Conservation (phyloP, 2,888 invertebrate genomes). For the Platycnemis pennipes region DNA sequence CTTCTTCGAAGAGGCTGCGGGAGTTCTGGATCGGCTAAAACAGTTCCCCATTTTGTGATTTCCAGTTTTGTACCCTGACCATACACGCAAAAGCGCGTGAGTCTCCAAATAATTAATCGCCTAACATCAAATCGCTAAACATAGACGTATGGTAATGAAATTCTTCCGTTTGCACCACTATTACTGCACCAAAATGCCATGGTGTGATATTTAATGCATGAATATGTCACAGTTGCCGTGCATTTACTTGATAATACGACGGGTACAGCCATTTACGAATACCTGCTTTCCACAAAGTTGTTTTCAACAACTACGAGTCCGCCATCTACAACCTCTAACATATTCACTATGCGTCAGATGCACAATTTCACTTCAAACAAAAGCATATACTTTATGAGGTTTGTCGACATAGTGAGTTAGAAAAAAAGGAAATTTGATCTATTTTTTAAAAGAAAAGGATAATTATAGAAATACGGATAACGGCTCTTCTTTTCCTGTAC, state of each 20-base stretch:
- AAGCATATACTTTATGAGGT: background rate
- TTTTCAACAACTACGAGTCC: constrained; percentile 51
- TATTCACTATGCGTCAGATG: constrained; percentile 54
- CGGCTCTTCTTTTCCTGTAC: background rate
- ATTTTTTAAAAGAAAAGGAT: background rate
- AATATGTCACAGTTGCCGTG: constrained; percentile 50
- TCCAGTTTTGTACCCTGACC: background rate
- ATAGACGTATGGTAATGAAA: constrained; percentile 45
- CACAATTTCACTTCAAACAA: background rate
- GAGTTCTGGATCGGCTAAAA: constrained; percentile 86
- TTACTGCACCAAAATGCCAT: constrained; percentile 22
- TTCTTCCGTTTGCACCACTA: background rate
- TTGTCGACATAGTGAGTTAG: background rate
- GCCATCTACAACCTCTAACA: constrained; percentile 62
- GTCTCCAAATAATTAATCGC: constrained; percentile 32
- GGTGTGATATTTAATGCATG: background rate
- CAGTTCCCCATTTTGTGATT: constrained; percentile 89
- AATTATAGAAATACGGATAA: background rate
- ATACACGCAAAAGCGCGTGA: constrained; percentile 44
- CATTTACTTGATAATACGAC: background rate
- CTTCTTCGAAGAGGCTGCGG: constrained; percentile 82
- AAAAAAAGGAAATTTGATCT: background rate
- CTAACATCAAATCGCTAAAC: constrained; percentile 48
- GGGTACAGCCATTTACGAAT: constrained; percentile 52
- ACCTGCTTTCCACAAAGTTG: background rate